Evolutionary conservation across 2,797 vertebrate genomes (phyloP).

Genomic region (Pangasius larnaudii): DNA sequence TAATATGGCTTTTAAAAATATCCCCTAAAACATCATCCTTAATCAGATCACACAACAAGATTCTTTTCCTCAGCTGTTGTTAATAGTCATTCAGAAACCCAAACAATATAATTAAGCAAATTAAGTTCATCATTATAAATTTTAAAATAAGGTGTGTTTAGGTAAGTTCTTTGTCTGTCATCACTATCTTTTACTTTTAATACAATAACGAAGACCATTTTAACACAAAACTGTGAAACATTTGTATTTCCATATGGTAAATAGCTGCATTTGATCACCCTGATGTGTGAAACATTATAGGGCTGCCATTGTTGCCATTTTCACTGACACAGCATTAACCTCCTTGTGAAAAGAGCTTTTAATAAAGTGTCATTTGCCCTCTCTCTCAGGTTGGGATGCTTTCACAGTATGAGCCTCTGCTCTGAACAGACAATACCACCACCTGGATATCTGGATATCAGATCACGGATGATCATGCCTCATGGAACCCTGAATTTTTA

Average conservation of each 20-base stretch:
- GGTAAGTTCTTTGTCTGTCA: neutral
- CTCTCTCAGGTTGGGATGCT: slow-evolving; percentile 29
- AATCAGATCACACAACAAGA: neutral
- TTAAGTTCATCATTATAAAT: neutral
- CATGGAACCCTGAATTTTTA: neutral
- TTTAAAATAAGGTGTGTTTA: neutral
- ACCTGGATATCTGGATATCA: slow-evolving; percentile 11
- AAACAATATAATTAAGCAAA: neutral
- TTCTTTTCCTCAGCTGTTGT: neutral
- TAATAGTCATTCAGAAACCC: neutral
- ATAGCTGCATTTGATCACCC: neutral
- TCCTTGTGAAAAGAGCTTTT: slow-evolving; percentile 35
- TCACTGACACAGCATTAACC: slow-evolving; percentile 36
- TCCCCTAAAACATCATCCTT: neutral
- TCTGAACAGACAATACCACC: slow-evolving; percentile 29
- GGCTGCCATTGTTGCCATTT: slow-evolving; percentile 36
- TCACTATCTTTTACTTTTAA: neutral
- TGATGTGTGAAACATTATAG: slow-evolving; percentile 3
- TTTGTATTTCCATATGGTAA: neutral
- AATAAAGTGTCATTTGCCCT: slow-evolving; percentile 11
- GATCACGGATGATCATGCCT: slow-evolving; percentile 5
- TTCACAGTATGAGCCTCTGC: slow-evolving; percentile 22
- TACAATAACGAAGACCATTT: neutral
- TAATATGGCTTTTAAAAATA: neutral
- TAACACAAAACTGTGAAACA: neutral